phyloP scores from a whole-genome alignment of 1,140 invertebrate species.

The Campodea augens region DNA sequence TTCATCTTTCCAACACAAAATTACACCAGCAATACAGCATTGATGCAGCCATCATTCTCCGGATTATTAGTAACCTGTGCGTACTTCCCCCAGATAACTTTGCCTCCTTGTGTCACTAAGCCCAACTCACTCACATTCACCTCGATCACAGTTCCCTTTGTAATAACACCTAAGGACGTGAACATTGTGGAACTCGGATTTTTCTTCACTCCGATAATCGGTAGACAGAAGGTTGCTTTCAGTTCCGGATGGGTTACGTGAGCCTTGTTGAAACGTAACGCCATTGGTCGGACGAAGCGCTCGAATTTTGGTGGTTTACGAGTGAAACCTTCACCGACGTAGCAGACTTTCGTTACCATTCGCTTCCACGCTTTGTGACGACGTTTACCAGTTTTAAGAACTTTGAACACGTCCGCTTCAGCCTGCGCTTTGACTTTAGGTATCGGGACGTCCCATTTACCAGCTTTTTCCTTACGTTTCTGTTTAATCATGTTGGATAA shows the following conservation, averaged over 20 bases:
- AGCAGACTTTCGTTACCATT: conserved; percentile 98
- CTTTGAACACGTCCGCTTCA: conserved; percentile 96
- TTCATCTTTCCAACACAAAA: conserved; percentile 13
- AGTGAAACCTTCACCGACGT: conserved; percentile 95
- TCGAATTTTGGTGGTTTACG: conserved; percentile 99
- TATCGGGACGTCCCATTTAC: conserved; percentile 99
- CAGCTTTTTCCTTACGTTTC: conserved; percentile 98
- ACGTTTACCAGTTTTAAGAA: conserved; percentile 83
- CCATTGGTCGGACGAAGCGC: conserved; percentile 97
- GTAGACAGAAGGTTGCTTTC: conserved; percentile 94
- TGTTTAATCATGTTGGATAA: conserved; percentile 99
- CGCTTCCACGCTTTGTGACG: conserved; percentile 96
- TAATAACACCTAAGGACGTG: conserved; percentile 93
- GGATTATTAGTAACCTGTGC: conserved; percentile 99
- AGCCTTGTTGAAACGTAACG: conserved; percentile 83
- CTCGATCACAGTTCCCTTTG: conserved; percentile 93
- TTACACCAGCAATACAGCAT: conserved; percentile 93
- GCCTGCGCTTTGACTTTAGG: conserved; percentile 94
- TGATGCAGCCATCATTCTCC: conserved; percentile 99
- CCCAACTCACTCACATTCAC: conserved; percentile 98
- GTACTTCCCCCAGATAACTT: conserved; percentile 99
- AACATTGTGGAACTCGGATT: conserved; percentile 97
- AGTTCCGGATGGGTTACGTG: conserved; percentile 98
- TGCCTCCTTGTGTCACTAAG: conserved; percentile 94
- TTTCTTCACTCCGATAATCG: conserved; percentile 98